These are phyloP conservation scores for Pseudococcus jackbeardsleyi DNA, from an alignment of 2,888 invertebrate species.

Conservation along the genomic window DNA sequence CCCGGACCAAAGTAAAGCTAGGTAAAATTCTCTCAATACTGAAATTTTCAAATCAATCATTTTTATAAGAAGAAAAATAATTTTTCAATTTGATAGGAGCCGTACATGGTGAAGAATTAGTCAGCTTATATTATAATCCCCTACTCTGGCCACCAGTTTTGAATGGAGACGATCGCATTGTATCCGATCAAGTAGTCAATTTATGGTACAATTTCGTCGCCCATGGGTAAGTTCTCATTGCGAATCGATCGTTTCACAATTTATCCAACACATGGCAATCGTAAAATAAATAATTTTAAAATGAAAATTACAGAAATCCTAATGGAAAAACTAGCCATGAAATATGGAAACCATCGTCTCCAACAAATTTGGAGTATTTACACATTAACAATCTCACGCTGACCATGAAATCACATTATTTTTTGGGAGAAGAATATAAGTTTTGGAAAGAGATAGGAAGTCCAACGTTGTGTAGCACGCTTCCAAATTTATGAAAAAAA, in stretches of 20 bases:
- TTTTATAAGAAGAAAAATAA: not conserved
- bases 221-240: conserved; percentile 27
- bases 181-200: conserved; percentile 58
- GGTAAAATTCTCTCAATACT: not conserved
- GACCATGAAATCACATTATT: not conserved
- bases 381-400: conserved; percentile 48
- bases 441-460: conserved; percentile 44
- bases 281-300: too few relatives aligned
- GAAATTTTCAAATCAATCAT: not conserved
- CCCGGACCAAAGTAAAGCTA: conserved; percentile 2
- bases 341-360: conserved; percentile 34
- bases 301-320: conserved; percentile 40
- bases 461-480: conserved; percentile 40
- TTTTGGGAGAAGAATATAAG: conserved; percentile 18
- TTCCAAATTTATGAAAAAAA: not conserved
- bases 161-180: conserved; percentile 56
- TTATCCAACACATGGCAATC: too few relatives aligned
- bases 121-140: conserved; percentile 62
- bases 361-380: conserved; percentile 23
- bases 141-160: conserved; percentile 45
- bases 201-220: conserved; percentile 59
- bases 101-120: conserved; percentile 65
- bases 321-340: conserved; percentile 5
- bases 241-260: too few relatives aligned
- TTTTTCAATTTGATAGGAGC: conserved; percentile 50